A percentile compares a stretch with the other conserved stretches of the same genome.
These are phyloP conservation scores for Anser cygnoides DNA, from an alignment of 2,113 vertebrate genomes.

Conservation along the genomic window DNA sequence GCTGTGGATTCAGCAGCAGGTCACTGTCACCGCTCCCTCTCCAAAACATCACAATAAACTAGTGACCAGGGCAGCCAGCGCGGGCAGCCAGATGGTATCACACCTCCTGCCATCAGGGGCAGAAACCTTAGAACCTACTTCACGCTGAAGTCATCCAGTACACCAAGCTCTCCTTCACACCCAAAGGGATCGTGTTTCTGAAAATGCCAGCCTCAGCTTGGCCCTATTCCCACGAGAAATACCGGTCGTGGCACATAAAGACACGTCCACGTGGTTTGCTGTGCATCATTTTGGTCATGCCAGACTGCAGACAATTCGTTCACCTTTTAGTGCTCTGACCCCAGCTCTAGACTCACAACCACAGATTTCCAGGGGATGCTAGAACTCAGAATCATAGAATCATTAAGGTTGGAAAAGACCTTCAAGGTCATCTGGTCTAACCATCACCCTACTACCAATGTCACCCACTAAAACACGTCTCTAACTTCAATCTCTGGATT, in stretches of 20 bases:
- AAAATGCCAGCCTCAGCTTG: neutral
- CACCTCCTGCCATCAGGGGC: neutral
- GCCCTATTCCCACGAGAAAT: neutral
- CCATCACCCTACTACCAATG: too few relatives aligned
- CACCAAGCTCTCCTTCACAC: neutral
- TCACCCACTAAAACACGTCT: too few relatives aligned
- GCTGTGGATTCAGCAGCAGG: neutral
- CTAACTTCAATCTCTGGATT: neutral
- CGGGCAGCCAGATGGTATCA: neutral
- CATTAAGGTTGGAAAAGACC: too few relatives aligned
- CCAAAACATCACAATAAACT: neutral
- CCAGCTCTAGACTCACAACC: neutral
- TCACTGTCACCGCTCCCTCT: neutral
- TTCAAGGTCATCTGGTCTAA: too few relatives aligned
- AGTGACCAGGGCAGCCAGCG: neutral
- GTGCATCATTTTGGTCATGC: neutral
- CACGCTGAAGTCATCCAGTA: conserved; percentile 1
- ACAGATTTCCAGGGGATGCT: neutral
- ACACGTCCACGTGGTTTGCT: neutral
- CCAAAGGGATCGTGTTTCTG: neutral
- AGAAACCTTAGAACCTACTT: conserved; percentile 35
- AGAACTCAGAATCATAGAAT: neutral
- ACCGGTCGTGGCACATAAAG: neutral
- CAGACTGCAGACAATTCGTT: neutral
- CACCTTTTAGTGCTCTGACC: neutral